phyloP scores from a whole-genome alignment of 2,797 vertebrate species.

The Molossus alvarezi region DNA sequence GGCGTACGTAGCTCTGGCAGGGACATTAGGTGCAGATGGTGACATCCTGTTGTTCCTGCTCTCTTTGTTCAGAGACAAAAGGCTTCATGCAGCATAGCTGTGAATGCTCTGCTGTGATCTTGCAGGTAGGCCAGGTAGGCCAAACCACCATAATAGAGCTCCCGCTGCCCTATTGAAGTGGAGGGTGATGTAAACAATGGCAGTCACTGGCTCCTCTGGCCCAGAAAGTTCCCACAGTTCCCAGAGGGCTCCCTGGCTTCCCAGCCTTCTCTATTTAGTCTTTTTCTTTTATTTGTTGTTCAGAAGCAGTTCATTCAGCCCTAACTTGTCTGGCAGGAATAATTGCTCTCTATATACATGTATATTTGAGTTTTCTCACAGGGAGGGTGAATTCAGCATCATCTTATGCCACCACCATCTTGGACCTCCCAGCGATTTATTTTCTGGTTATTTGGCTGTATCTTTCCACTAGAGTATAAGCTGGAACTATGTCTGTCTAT shows the following conservation, averaged over 20 bases:
- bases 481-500: not conserved
- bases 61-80: not conserved
- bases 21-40: too few species aligned
- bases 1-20: not conserved
- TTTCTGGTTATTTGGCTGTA: not conserved
- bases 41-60: not conserved
- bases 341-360: not conserved
- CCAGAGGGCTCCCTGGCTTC: not conserved
- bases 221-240: not conserved
- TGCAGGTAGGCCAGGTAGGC: not conserved
- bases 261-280: not conserved
- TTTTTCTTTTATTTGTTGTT: not conserved
- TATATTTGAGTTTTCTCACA: not conserved
- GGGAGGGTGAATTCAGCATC: not conserved
- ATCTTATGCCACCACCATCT: not conserved
- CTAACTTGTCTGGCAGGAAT: not conserved
- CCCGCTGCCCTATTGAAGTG: not conserved
- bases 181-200: not conserved
- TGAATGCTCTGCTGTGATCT: not conserved
- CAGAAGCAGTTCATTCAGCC: not conserved
- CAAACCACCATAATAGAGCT: not conserved
- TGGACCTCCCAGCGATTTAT: not conserved
- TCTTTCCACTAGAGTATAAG: not conserved
- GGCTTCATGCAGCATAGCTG: not conserved
- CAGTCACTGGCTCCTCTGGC: not conserved